A percentile compares a stretch with the other conserved stretches of the same genome.
Evolutionary conservation across 2,113 vertebrate species (phyloP).

Genomic region (Erythrocercus mccallii): DNA sequence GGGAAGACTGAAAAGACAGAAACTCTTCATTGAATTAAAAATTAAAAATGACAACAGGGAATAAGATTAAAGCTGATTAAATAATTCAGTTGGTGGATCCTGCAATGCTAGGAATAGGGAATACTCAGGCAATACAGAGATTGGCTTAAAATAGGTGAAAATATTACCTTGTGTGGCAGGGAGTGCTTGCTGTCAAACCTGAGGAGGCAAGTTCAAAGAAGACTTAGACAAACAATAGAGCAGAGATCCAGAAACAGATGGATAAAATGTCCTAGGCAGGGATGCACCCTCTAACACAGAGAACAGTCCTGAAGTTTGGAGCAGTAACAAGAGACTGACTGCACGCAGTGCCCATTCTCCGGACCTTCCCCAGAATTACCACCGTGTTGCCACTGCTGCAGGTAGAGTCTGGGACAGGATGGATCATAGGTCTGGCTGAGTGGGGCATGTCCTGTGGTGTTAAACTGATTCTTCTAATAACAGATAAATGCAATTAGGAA

Average conservation of each 20-base stretch:
- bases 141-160: neutral
- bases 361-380: neutral
- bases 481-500: neutral
- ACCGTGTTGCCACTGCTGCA: neutral
- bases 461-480: neutral
- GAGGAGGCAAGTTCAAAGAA: neutral
- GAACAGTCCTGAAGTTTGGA: neutral
- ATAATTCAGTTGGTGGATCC: neutral
- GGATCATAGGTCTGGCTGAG: neutral
- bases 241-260: neutral
- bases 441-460: neutral
- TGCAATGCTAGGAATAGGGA: neutral
- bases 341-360: accelerated
- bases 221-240: neutral
- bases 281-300: neutral
- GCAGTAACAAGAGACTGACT: neutral
- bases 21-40: neutral
- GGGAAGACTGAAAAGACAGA: neutral
- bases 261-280: neutral
- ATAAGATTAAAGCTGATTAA: neutral
- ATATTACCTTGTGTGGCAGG: neutral
- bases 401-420: neutral
- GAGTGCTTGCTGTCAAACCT: neutral
- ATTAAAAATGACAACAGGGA: accelerated
- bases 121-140: neutral